Base-by-base conservation (phyloP, 2,888 invertebrate species). In the Barypeithes pellucidus region DNA sequence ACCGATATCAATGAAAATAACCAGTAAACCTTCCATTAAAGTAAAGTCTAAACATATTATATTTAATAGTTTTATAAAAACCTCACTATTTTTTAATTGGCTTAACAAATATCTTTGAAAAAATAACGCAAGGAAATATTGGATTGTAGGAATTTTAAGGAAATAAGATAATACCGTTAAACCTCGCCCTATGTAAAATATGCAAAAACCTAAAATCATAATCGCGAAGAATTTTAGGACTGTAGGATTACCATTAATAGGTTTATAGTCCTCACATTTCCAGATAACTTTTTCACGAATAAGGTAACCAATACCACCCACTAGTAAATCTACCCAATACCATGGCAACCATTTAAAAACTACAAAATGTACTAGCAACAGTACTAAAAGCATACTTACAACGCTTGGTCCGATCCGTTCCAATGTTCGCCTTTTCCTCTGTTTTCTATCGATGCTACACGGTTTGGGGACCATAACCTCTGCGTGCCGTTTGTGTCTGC, bases 381-480 rank as follows among this genome's bases (percentile, higher is more conserved):
- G 11, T 43, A 54, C 39, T 41, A 22, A 66, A 66, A 54, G 18
- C 43, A 33, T 85, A 89, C 90, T 91, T 87, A 91, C 91, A 87
- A 90, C 89, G 81, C 88, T 89, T 45, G 88, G 87, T 67, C 89
- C 87, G 77, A 88, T 85, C 83, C 90, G 91, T 79, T 91, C 91
- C 16, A 89, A 87, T 76, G 90, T 91, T 71, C 90, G 87, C 74
- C 91, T 87, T 80, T 91, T 91, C 78, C 90, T 80, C 9, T 83
- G 80, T 72, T 85, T 86, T 60, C 82, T 79, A 52, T 86, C 86
- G 7, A 79, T 75, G 45, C 78, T 79, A 50, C 75, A 75, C 4
- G 77, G 60, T 59, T 76, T 78, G 4, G 79, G 72, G 20, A 78
- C 47, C 50, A 79, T 68, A n/a, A 79, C 78, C 14, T 83, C 84